A percentile compares a stretch with the other conserved stretches of the same genome.
Conservation (phyloP, 2,888 invertebrate species). For the Thymelicus acteon region DNA sequence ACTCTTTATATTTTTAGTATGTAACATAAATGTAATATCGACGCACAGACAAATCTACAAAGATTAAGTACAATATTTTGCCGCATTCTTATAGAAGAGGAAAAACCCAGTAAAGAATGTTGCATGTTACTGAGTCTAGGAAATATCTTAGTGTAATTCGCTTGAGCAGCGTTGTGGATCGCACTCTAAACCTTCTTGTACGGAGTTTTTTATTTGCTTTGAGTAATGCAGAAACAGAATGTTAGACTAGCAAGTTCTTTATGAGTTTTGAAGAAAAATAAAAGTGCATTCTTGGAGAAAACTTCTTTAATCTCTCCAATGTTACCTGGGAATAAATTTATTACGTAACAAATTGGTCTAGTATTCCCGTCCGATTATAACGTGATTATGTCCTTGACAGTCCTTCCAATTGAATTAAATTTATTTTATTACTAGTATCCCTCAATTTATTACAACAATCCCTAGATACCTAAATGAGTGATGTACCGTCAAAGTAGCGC, state of each 20-base stretch:
- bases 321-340: not conserved
- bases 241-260: constrained; percentile 33
- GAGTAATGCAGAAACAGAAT: constrained; percentile 27
- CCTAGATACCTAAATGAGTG: no score
- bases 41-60: not conserved
- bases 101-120: constrained; percentile 17
- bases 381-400: no score
- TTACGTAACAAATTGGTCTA: not conserved
- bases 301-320: constrained; percentile 23
- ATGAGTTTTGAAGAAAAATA: constrained; percentile 33
- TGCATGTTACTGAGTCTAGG: constrained; percentile 16
- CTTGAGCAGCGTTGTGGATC: constrained; percentile 30
- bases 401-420: no score
- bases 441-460: no score
- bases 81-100: not conserved
- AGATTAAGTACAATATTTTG: not conserved
- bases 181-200: constrained; percentile 34
- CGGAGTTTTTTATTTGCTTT: constrained; percentile 33
- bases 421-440: no score
- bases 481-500: no score
- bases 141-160: constrained; percentile 31
- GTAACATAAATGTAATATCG: no score
- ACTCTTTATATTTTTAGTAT: not conserved
- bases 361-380: not conserved
- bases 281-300: constrained; percentile 24